Conservation (phyloP, 2,888 invertebrate species). For the Calameuta idolon region DNA sequence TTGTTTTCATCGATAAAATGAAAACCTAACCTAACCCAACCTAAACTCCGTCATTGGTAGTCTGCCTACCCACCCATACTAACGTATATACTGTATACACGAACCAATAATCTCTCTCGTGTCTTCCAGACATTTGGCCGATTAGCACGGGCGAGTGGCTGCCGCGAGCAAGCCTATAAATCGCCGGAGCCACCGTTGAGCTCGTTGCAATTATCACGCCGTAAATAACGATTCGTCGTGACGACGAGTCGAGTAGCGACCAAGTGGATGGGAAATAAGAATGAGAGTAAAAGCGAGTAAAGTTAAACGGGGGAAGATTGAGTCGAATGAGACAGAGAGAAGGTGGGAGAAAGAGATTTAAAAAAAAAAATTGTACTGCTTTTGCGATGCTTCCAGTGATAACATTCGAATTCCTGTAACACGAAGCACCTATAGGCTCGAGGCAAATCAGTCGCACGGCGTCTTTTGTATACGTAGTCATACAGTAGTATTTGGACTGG, state of each 20-base stretch:
- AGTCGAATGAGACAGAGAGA: constrained; percentile 35
- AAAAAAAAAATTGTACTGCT: neutral
- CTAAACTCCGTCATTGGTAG: neutral
- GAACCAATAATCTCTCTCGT: neutral
- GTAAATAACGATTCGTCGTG: neutral
- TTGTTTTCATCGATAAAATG: neutral
- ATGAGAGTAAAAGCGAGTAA: neutral
- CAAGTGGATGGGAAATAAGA: neutral
- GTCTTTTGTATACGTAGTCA: neutral
- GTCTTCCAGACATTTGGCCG: neutral
- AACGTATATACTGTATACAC: neutral
- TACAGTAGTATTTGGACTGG: neutral
- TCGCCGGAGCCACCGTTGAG: neutral
- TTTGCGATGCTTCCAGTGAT: neutral
- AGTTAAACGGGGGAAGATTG: constrained; percentile 44
- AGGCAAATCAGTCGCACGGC: neutral
- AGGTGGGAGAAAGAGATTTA: constrained; percentile 5
- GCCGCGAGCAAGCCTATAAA: neutral
- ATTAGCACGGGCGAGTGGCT: neutral
- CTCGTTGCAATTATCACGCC: neutral
- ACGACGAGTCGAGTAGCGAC: neutral
- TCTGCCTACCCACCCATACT: neutral
- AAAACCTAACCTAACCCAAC: neutral
- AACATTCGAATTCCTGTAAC: neutral
- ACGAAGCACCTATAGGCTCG: neutral